Conservation (phyloP, 23 tunicate species). For the Trididemnum nubilum region DNA sequence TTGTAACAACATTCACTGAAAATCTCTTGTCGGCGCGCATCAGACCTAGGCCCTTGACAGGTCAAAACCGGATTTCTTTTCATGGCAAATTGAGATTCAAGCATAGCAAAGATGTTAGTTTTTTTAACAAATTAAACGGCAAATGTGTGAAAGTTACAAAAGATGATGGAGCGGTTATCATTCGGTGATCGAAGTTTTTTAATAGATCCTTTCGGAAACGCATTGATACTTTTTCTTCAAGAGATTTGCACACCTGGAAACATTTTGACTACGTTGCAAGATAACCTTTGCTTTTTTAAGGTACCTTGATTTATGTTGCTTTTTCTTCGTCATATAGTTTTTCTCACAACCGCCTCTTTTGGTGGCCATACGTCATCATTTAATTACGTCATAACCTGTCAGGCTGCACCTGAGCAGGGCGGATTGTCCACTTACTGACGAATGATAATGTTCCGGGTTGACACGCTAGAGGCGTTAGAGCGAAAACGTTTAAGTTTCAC, state of each 20-base stretch:
- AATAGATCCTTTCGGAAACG: no score
- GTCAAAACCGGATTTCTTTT: neutral
- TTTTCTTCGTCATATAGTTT: neutral
- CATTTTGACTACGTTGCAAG: no score
- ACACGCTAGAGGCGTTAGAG: slow-evolving; percentile 17
- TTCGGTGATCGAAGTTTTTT: neutral
- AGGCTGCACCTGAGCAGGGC: neutral
- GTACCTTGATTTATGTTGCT: no score
- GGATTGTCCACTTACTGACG: neutral
- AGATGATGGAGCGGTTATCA: slow-evolving; percentile 1
- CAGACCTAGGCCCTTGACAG: neutral
- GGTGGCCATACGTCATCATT: neutral
- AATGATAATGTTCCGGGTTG: slow-evolving; percentile 14
- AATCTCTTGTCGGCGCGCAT: neutral
- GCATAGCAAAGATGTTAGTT: neutral
- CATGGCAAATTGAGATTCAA: neutral
- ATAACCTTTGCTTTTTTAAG: no score
- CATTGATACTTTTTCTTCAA: neutral
- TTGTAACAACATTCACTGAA: slow-evolving; percentile 12
- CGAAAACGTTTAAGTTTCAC: neutral
- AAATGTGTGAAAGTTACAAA: neutral
- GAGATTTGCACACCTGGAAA: neutral
- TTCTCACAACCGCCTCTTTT: neutral
- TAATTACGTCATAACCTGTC: neutral
- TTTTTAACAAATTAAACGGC: neutral